Conservation (phyloP, 2,113 vertebrate species). For the Numida meleagris region DNA sequence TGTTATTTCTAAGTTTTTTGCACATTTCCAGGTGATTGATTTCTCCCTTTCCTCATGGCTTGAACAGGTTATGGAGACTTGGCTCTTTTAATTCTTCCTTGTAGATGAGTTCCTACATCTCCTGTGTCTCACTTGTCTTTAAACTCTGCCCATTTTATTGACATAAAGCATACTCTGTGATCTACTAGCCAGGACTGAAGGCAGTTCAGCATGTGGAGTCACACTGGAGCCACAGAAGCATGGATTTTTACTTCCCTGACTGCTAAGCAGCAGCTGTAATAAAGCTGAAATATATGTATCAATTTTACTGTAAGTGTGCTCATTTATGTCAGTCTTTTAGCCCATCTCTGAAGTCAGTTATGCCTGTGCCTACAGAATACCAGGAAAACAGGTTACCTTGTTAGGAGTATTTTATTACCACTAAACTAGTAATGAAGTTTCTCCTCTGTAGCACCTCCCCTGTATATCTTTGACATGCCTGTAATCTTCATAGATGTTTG, state of each 20-base stretch:
- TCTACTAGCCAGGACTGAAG: not conserved
- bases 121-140: not conserved
- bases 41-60: not conserved
- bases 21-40: not conserved
- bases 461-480: not conserved
- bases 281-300: not conserved
- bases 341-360: not conserved
- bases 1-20: not conserved
- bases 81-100: not conserved
- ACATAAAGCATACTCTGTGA: not conserved
- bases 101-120: not conserved
- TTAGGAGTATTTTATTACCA: conserved; percentile 19
- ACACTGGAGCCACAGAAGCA: not conserved
- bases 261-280: not conserved
- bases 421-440: conserved; percentile 4
- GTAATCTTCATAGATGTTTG: not conserved
- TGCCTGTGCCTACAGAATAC: not conserved
- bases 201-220: not conserved
- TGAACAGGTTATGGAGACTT: not conserved
- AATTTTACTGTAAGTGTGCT: conserved; percentile 5
- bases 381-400: not conserved
- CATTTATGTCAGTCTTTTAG: not conserved
- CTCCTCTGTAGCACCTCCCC: not conserved
- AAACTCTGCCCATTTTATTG: not conserved
- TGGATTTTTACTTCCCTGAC: not conserved